Conservation (phyloP, 1,140 invertebrate species). For the Caenorhabditis remanei region DNA sequence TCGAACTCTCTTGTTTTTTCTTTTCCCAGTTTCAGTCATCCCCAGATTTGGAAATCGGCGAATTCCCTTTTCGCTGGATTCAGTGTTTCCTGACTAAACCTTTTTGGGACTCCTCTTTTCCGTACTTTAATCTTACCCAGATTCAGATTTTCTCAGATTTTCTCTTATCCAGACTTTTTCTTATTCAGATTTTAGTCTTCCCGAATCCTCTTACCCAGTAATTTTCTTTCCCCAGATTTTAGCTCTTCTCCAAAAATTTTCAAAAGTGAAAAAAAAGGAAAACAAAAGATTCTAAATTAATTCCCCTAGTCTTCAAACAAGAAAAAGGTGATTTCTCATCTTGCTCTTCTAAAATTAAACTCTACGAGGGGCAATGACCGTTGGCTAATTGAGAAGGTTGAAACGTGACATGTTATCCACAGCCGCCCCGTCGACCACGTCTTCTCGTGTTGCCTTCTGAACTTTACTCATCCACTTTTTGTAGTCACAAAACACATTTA, state of each 20-base stretch:
- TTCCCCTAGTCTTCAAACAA: not conserved
- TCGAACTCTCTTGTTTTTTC: no score
- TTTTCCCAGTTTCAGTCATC: no score
- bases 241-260: no score
- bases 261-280: not conserved
- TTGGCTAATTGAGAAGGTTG: conserved; percentile 36
- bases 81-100: no score
- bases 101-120: no score
- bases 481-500: no score
- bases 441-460: not conserved
- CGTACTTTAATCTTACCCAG: no score
- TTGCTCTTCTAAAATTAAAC: conserved; percentile 27
- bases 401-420: conserved; percentile 19
- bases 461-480: conserved; percentile 12
- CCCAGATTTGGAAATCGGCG: no score
- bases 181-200: no score
- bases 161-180: no score
- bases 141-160: not conserved
- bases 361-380: not conserved
- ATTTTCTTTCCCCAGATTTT: not conserved
- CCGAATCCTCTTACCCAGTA: no score
- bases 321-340: not conserved
- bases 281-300: not conserved
- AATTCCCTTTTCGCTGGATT: no score
- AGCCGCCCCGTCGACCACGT: not conserved